Conservation (phyloP, 2,888 invertebrate genomes). For the Apoderus coryli region DNA sequence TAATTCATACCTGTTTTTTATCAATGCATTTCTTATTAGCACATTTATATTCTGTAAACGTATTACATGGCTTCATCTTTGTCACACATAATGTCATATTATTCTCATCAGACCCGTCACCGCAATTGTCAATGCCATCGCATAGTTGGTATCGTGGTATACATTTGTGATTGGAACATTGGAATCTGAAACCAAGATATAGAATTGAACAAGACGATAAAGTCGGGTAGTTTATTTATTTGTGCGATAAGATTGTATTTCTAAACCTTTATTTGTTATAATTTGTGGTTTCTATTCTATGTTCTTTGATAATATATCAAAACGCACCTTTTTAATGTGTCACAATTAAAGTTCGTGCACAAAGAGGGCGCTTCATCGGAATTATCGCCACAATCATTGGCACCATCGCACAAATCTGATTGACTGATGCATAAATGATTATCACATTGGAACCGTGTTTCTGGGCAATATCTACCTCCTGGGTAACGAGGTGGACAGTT, state of each 20-base stretch:
- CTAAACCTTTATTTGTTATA: no score
- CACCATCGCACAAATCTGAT: constrained; percentile 83
- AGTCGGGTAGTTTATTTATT: no score
- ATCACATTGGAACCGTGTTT: constrained; percentile 79
- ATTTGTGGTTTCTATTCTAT: no score
- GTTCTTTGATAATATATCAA: no score
- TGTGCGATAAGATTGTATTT: no score
- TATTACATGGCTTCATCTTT: constrained; percentile 62
- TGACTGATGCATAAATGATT: constrained; percentile 86
- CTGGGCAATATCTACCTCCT: constrained; percentile 75
- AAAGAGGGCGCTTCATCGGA: constrained; percentile 73
- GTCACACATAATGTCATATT: constrained; percentile 78
- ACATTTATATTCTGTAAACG: constrained; percentile 71
- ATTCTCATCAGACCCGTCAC: constrained; percentile 91
- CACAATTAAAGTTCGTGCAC: constrained; percentile 76
- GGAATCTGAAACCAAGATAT: constrained; percentile 45
- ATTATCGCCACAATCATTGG: constrained; percentile 84
- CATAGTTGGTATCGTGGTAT: constrained; percentile 78
- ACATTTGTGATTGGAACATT: constrained; percentile 79
- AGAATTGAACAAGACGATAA: neutral
- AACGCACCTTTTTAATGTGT: constrained; percentile 44
- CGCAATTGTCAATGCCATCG: constrained; percentile 85
- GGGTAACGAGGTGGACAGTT: constrained; percentile 82
- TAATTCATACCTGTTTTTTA: constrained; percentile 51
- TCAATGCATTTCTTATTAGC: constrained; percentile 77